phyloP scores from a whole-genome alignment of 2,113 vertebrate species.

The Spilogale gracilis region DNA sequence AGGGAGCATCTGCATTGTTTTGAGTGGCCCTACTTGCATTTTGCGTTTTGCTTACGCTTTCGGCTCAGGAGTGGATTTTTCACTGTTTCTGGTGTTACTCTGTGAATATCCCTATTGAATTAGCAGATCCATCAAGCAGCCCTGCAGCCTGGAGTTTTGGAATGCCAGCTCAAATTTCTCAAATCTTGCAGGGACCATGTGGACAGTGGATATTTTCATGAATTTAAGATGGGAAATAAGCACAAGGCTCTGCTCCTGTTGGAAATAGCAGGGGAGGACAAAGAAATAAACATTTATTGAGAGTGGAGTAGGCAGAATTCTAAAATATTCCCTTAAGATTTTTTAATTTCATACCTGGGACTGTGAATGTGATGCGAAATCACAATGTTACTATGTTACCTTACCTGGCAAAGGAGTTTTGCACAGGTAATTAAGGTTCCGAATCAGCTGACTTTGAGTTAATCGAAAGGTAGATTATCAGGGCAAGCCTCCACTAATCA shows the following conservation, averaged over 20 bases:
- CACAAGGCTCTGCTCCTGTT: not conserved
- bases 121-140: not conserved
- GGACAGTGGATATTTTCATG: not conserved
- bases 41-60: not conserved
- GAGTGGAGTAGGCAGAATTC: not conserved
- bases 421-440: not conserved
- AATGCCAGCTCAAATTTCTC: not conserved
- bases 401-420: not conserved
- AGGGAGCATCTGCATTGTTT: not conserved
- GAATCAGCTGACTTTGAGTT: constrained; percentile 7
- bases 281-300: not conserved
- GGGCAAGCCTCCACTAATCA: not conserved
- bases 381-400: not conserved
- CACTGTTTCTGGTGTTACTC: not conserved
- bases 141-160: not conserved
- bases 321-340: not conserved
- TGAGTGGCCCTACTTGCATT: not conserved
- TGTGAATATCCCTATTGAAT: not conserved
- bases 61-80: not conserved
- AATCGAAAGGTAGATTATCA: not conserved
- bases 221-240: not conserved
- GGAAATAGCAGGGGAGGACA: not conserved
- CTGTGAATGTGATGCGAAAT: not conserved
- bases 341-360: not conserved
- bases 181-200: not conserved